Percentiles rank a stretch among this genome's conserved stretches.
Conservation (phyloP, 2,888 invertebrate species). For the Euphydryas editha region DNA sequence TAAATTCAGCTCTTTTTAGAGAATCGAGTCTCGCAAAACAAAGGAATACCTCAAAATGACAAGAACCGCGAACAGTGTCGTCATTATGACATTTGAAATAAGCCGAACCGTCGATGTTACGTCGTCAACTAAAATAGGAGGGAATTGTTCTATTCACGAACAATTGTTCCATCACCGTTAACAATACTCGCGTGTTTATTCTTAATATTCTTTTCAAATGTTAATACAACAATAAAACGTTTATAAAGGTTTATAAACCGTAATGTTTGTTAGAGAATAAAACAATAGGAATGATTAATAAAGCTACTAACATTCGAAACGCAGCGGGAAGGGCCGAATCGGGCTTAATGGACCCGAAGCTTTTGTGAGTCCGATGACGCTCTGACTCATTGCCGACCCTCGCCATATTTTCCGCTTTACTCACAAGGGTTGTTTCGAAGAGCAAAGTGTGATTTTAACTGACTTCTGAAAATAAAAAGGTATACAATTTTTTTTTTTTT, state of each 20-base stretch:
- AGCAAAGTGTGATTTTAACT: neutral
- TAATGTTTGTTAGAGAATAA: slow-evolving; percentile 27
- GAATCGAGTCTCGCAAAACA: slow-evolving; percentile 1
- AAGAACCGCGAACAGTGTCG: neutral
- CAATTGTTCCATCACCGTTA: slow-evolving; percentile 2
- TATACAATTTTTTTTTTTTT: neutral
- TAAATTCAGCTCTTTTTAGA: neutral
- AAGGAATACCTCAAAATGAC: slow-evolving; percentile 5
- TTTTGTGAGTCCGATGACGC: slow-evolving; percentile 9
- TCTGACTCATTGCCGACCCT: slow-evolving; percentile 23
- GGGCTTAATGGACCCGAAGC: slow-evolving; percentile 18
- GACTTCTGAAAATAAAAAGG: neutral
- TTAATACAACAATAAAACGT: slow-evolving; percentile 22
- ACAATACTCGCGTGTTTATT: slow-evolving; percentile 17
- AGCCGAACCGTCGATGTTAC: neutral
- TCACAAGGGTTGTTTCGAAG: slow-evolving; percentile 14
- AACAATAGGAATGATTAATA: slow-evolving; percentile 35
- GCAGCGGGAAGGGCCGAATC: slow-evolving; percentile 27
- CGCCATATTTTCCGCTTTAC: slow-evolving; percentile 22
- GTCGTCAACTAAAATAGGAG: neutral
- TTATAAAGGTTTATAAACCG: slow-evolving; percentile 19
- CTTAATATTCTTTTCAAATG: slow-evolving; percentile 16
- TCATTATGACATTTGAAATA: neutral
- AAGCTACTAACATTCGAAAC: slow-evolving; percentile 23
- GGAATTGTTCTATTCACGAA: neutral